Conservation (phyloP, 92 coral and sea anemone species). For the Hydrozoanthus gracilis region DNA sequence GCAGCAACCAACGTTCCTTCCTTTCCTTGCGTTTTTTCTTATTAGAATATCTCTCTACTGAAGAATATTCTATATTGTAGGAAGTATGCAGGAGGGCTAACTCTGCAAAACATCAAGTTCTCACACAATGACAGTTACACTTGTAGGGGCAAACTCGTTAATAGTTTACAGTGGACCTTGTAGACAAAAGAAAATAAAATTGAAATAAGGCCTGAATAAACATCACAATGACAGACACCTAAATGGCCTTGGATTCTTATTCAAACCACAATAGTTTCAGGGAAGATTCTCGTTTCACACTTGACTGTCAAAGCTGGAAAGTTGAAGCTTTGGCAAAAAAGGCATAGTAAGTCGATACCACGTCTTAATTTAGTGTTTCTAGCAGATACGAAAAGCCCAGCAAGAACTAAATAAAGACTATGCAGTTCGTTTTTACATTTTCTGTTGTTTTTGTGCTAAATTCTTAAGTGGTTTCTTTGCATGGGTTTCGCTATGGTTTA, state of each 20-base stretch:
- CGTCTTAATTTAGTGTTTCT: not conserved
- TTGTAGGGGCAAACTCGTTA: not conserved
- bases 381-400: not conserved
- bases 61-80: not conserved
- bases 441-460: constrained; percentile 25
- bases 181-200: constrained; percentile 25
- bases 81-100: not conserved
- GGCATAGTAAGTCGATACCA: not conserved
- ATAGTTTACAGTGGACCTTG: constrained; percentile 34
- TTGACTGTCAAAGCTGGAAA: not conserved
- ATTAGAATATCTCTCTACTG: too few species aligned
- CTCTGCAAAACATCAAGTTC: not conserved
- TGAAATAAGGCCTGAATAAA: constrained; percentile 33
- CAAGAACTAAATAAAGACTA: not conserved
- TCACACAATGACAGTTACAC: constrained; percentile 1
- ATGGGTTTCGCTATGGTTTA: constrained; percentile 25
- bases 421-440: not conserved
- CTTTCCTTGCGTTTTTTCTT: not conserved
- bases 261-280: not conserved
- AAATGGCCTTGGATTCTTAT: not conserved
- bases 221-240: not conserved
- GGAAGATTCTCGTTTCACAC: not conserved
- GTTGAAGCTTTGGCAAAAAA: too few species aligned
- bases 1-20: not conserved
- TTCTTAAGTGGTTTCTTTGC: constrained; percentile 31